Conservation (phyloP, 2,888 invertebrate genomes). For the Tetramorium bicarinatum region DNA sequence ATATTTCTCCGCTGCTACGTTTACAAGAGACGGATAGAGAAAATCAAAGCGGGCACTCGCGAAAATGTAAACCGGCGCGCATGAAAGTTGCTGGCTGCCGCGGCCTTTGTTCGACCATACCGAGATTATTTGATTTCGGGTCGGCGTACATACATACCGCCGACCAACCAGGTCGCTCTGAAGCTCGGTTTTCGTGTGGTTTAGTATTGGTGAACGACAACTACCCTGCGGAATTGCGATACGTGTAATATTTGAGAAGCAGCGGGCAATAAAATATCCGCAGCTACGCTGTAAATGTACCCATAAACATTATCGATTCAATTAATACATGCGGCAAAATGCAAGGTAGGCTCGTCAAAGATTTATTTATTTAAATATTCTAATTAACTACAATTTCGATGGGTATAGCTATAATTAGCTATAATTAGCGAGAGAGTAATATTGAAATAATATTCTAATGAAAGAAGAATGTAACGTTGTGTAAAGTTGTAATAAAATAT, state of each 20-base stretch:
- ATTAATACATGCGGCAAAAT: not conserved
- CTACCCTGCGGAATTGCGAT: constrained; percentile 39
- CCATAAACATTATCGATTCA: not conserved
- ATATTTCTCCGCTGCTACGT: constrained; percentile 23
- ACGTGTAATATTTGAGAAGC: constrained; percentile 8
- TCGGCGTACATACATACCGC: constrained; percentile 60
- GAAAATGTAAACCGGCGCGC: constrained; percentile 52
- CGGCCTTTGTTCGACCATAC: constrained; percentile 54
- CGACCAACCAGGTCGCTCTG: constrained; percentile 57
- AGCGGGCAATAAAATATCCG: constrained; percentile 9
- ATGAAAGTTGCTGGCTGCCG: constrained; percentile 54
- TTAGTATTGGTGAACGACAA: constrained; percentile 47
- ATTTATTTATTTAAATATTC: constrained; percentile 12
- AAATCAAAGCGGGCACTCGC: constrained; percentile 23
- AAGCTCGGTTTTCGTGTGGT: constrained; percentile 48
- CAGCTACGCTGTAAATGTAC: not conserved
- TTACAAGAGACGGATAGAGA: not conserved
- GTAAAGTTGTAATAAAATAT: not conserved
- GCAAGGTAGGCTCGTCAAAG: not conserved
- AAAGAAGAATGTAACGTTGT: not conserved
- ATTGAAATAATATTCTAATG: not conserved
- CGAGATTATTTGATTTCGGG: constrained; percentile 71
- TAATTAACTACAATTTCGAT: constrained; percentile 17
- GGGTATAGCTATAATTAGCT: not conserved
- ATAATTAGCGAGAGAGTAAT: not conserved